A percentile compares a stretch with the other conserved stretches of the same genome.
These are phyloP conservation scores for Ptilodon capucinus DNA, from an alignment of 2,888 invertebrate genomes.

Conservation along the genomic window DNA sequence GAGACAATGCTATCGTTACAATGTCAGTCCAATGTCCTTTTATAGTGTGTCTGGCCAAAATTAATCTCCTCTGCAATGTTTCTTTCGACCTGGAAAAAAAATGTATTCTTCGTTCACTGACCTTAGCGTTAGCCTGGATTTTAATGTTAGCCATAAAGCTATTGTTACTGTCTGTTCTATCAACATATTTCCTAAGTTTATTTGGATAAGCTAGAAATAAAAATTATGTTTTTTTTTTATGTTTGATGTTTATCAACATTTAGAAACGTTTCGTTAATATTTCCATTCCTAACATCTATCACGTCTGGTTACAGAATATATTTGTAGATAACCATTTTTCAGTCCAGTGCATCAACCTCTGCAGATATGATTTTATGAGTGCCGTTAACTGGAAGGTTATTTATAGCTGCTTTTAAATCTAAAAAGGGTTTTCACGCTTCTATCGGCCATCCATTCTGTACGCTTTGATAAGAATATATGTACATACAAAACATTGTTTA, in stretches of 20 bases:
- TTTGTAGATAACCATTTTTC: conserved; percentile 15
- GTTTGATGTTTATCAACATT: conserved; percentile 1
- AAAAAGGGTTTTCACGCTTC: conserved; percentile 28
- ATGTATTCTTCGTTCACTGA: conserved; percentile 9
- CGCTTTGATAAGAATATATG: conserved; percentile 17
- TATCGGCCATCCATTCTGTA: conserved; percentile 17
- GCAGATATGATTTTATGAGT: conserved; percentile 24
- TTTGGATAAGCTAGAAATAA: neutral
- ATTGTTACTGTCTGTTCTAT: neutral
- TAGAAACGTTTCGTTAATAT: neutral
- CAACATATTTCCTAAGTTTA: neutral
- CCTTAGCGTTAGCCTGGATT: conserved; percentile 3
- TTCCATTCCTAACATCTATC: conserved; percentile 1
- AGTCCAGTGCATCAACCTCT: conserved; percentile 28
- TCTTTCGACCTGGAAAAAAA: conserved; percentile 6
- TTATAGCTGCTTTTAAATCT: conserved; percentile 32
- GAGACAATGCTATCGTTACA: conserved; percentile 15
- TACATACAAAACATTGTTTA: conserved; percentile 10
- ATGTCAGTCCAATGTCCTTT: conserved; percentile 19
- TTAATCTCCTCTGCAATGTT: conserved; percentile 8
- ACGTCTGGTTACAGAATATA: conserved; percentile 7
- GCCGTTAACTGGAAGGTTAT: conserved; percentile 18
- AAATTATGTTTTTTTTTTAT: neutral
- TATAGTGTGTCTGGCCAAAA: conserved; percentile 8
- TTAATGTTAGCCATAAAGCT: conserved; percentile 6